Evolutionary conservation across 2,113 vertebrate genomes (phyloP), one percentile per base, ranked within the genome.

Genomic region (Scomber japonicus): DNA sequence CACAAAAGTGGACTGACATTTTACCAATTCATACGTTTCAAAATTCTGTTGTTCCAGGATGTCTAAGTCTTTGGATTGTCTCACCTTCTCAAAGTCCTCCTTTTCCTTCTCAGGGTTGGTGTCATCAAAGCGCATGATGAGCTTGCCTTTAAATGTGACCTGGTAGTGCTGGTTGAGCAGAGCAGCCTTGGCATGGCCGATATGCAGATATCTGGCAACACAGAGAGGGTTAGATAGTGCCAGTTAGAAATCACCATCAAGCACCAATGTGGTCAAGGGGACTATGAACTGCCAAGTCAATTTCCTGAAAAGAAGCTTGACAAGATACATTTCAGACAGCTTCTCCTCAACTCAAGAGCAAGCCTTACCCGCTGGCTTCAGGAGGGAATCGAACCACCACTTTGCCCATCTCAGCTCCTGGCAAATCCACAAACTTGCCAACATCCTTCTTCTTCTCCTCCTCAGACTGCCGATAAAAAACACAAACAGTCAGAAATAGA

Each of bases 21-120:
- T 40, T 40, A 35, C 31, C 5, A 17, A 54, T 27, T 55, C 12
- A 50, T 12, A 56, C n/a, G 2, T 51, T 27, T 40, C 3, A 46
- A n/a, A 69, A 19, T 5, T 69, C 3, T 5, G 0, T 54, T 15
- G 27, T 44, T 24, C 17, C 9, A 50, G 48, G 5, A 53, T 0
- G 35, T 54, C n/a, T 17, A 24, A 15, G 16, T 46, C 12, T 10
- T 40, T 30, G 2, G 9, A 19, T 27, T 11, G 2, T 24, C 62
- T 75, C 89, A 99, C 98, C 97, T 99, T 99, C 94, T 99, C 98
- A 95, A 99, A 99, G 93, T 99, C 98, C 93, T 99, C 98, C 92
- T 99, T 99, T 82, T 99, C 98, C 93, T 99, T 99, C 93, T 99
- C 98, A 0, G 98, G 98, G 91, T 99, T 99, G 88, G 98, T 99